phyloP scores from a whole-genome alignment of 1,140 invertebrate species.

The Monomorium pharaonis region DNA sequence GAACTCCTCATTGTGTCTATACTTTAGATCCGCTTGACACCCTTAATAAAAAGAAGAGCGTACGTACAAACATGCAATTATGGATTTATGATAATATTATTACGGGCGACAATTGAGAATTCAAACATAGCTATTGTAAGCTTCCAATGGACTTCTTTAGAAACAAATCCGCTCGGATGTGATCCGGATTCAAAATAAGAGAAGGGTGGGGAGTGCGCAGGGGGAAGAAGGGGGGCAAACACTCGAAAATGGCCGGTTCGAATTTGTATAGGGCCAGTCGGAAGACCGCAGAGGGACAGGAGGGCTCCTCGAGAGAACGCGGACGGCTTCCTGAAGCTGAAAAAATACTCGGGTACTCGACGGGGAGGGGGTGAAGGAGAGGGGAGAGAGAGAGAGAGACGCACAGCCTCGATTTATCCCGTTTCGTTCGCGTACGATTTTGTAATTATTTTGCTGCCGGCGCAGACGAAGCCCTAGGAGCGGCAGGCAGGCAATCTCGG shows the following conservation, averaged over 20 bases:
- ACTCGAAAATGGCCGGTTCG: constrained; percentile 19
- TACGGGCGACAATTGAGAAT: background rate
- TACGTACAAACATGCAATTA: background rate
- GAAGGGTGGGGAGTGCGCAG: background rate
- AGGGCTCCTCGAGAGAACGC: constrained; percentile 33
- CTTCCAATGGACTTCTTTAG: background rate
- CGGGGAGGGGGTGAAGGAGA: constrained; percentile 24
- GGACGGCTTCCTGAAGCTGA: constrained; percentile 63
- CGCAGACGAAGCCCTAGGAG: constrained; percentile 80
- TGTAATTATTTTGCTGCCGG: constrained; percentile 82
- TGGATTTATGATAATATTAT: background rate
- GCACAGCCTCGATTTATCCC: constrained; percentile 64
- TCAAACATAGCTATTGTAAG: background rate
- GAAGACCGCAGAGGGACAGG: background rate
- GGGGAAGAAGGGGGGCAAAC: background rate
- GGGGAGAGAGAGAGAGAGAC: background rate
- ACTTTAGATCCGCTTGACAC: background rate
- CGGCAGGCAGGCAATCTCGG: constrained; percentile 81
- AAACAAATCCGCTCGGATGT: background rate
- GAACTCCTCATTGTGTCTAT: background rate
- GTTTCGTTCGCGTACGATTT: constrained; percentile 76
- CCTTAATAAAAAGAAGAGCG: background rate
- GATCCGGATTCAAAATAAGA: constrained; percentile 24
- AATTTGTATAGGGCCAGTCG: constrained; percentile 24
- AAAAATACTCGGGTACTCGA: constrained; percentile 50